Conservation (phyloP, 2,888 invertebrate species). For the Cotesia congregata region DNA sequence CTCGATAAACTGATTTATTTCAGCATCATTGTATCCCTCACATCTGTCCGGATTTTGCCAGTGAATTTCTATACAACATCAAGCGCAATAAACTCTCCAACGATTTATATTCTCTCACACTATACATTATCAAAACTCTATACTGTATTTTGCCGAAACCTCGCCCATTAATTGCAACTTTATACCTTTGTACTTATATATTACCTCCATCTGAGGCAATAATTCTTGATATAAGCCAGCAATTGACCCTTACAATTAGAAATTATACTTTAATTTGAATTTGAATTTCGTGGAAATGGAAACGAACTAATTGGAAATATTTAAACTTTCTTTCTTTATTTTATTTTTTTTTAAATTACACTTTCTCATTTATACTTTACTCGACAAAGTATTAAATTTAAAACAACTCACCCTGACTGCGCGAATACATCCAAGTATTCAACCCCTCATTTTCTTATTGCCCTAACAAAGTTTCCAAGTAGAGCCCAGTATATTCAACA, state of each 20-base stretch:
- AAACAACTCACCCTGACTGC: background rate
- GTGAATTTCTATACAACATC: conserved; percentile 26
- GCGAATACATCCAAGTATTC: background rate
- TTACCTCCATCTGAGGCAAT: background rate
- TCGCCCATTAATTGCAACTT: conserved; percentile 14
- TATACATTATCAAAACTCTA: conserved; percentile 19
- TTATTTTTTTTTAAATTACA: background rate
- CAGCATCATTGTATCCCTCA: conserved; percentile 64
- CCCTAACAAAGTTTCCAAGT: conserved; percentile 12
- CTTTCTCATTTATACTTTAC: background rate
- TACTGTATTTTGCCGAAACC: conserved; percentile 12
- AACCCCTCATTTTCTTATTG: conserved; percentile 19
- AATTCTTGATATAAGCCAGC: background rate
- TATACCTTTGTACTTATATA: background rate
- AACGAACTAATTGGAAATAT: background rate
- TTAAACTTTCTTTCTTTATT: background rate
- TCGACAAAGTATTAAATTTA: conserved; percentile 2
- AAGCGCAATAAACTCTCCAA: conserved; percentile 15
- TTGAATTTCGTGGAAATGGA: background rate
- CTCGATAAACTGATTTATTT: conserved; percentile 70
- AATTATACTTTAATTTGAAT: background rate
- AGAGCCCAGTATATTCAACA: conserved; percentile 17
- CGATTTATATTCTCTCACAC: conserved; percentile 29
- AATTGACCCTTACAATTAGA: background rate
- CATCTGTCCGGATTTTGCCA: conserved; percentile 63